Base-by-base conservation (phyloP, 2,888 invertebrate species). In the Agonopterix alstromeriana region DNA sequence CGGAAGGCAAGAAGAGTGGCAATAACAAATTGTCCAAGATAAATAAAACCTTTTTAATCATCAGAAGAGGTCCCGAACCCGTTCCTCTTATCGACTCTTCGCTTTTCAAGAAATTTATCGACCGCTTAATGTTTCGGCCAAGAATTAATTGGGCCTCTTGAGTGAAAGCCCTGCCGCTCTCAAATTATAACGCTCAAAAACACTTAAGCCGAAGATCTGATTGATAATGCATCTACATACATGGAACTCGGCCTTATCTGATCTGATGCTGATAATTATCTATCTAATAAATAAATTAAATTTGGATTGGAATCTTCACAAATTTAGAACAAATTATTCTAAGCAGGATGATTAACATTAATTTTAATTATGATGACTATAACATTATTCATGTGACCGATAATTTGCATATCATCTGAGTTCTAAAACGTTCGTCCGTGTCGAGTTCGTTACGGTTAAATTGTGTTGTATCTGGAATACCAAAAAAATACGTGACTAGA, bases 11-110 rank as follows among this genome's bases (percentile, higher is more conserved):
- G 63, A 70, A 70, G 70, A 82, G 79, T 86, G 87, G 80, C 86
- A 85, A 75, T 85, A 85, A 88, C 87, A 84, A 88, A 88, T 87
- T 86, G 81, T 79, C 66, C 69, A 77, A 85, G 84, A 88, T 87
- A 86, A 85, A 86, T 83, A 84, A 83, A 81, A 77, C 74, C 77
- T 82, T 78, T 81, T 83, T 79, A 81, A 81, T 74, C 70, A 67
- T 66, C 67, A 68, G 71, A 73, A 71, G 81, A 77, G 63, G 70
- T 72, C 69, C 67, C 69, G 65, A 72, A 75, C 76, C 63, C 67
- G 78, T 73, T 70, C 68, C 56, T 65, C 65, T 74, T 81, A 82
- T 81, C 81, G 67, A 52, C 55, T 60, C 52, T 61, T 69, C 61
- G 66, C 66, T 77, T 69, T 81, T 79, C 61, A 65, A 70, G 70